Base-by-base conservation (phyloP, 2,888 invertebrate species). In the Agriopis leucophaearia region DNA sequence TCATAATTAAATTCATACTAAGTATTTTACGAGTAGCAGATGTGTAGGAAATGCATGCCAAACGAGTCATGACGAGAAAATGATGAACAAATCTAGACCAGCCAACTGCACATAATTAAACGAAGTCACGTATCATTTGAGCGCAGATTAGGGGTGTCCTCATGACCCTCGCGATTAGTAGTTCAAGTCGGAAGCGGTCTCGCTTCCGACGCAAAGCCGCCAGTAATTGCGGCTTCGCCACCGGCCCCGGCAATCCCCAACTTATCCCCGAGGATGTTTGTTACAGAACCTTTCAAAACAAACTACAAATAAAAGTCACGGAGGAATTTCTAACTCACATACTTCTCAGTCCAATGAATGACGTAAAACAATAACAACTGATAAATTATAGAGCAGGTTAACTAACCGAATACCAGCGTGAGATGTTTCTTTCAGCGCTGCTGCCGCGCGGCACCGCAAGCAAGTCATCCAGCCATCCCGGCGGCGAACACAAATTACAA, bases 381-480 rank as follows among this genome's bases (percentile, higher is more conserved):
- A 89, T 89, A 88, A 88, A 88, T 89, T 85, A 85, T 78, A 76
- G 71, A 75, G 75, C 66, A 73, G 78, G 75, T 78, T 84, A 86
- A 85, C 86, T 84, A 87, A 87, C 88, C 85, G 81, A 81, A 85
- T 80, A 77, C 78, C 80, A 78, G 80, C 81, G 81, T 82, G 83
- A 81, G 80, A 78, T 79, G 80, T 79, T 82, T 85, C 84, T 87
- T 87, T 87, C 87, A 86, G 82, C 87, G 83, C 70, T 42, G 51
- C 61, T 65, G 80, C 82, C 79, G 83, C 79, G 83, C 84, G 80
- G 80, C 80, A 79, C 44, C 4, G 72, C 71, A 71, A 83, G 89
- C 92, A 88, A 91, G 92, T 92, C 92, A 91, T 88, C 82, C 86
- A 87, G 85, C 88, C 87, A 89, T 89, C 87, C 86, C 84, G 87